Conservation (phyloP, 2,797 vertebrate genomes). For the Euthynnus affinis region DNA sequence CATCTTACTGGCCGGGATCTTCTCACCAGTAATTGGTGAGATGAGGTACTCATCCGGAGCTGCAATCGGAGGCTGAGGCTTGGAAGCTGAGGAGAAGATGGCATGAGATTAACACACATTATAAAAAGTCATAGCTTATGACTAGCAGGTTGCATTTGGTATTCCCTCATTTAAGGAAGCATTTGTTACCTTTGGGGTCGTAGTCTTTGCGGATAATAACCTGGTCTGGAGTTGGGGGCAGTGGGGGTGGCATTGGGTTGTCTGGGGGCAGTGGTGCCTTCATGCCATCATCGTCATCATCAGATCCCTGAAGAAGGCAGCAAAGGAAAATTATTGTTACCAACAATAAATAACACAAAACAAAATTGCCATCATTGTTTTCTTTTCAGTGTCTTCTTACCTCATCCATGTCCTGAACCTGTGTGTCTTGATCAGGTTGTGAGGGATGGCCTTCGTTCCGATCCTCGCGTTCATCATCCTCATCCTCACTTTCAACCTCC, state of each 20-base stretch:
- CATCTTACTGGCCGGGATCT: constrained; percentile 99
- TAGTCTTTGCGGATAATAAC: constrained; percentile 99
- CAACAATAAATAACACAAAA: neutral
- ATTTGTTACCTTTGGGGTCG: constrained; percentile 94
- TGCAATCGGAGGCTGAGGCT: constrained; percentile 84
- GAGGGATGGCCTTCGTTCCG: constrained; percentile 86
- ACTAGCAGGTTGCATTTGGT: neutral
- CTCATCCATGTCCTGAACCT: constrained; percentile 99
- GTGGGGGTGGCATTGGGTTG: constrained; percentile 96
- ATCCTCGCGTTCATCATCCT: constrained; percentile 90
- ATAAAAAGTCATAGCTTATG: neutral
- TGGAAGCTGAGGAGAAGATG: constrained; percentile 87
- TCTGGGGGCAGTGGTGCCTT: constrained; percentile 96
- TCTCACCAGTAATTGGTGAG: constrained; percentile 98
- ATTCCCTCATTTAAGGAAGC: neutral
- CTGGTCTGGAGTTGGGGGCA: constrained; percentile 98
- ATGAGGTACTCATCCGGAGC: constrained; percentile 95
- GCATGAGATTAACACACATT: constrained; percentile 18
- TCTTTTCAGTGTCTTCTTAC: constrained; percentile 73
- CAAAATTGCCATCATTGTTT: neutral
- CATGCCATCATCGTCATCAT: constrained; percentile 95
- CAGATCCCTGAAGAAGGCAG: constrained; percentile 90
- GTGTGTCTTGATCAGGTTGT: constrained; percentile 97
- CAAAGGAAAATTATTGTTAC: neutral
- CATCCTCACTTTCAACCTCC: constrained; percentile 99